A percentile compares a stretch with the other conserved stretches of the same genome.
phyloP scores from a whole-genome alignment of 2,113 vertebrate species.

The Corapipo altera region DNA sequence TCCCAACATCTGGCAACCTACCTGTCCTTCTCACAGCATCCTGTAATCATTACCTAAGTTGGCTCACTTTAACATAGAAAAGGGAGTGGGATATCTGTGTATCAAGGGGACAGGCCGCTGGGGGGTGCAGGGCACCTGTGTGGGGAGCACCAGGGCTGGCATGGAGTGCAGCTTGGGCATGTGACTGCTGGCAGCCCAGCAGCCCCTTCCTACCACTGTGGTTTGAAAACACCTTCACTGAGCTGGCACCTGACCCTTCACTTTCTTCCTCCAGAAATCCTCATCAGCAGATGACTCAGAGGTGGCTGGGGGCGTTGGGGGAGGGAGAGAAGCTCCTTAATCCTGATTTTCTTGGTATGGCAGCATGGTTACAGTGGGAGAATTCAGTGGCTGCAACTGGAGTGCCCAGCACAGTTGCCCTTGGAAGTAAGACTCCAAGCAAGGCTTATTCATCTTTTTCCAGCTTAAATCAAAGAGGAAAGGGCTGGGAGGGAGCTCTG shows the following conservation, averaged over 20 bases:
- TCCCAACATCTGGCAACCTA: neutral
- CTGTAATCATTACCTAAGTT: neutral
- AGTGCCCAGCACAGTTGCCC: neutral
- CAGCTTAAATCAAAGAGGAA: neutral
- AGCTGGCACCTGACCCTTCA: neutral
- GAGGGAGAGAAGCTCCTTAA: neutral
- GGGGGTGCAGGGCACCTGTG: too few species aligned
- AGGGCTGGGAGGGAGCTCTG: neutral
- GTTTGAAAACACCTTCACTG: neutral
- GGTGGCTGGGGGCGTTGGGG: too few species aligned
- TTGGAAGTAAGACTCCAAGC: neutral
- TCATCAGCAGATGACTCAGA: neutral
- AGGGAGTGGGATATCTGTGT: neutral
- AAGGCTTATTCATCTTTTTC: neutral
- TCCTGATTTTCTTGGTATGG: neutral
- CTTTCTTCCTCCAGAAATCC: neutral
- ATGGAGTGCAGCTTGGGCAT: neutral
- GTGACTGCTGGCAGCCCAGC: neutral
- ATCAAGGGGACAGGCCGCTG: neutral
- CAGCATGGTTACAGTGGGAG: rapidly evolving
- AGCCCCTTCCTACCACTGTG: rapidly evolving
- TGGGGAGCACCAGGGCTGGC: too few species aligned
- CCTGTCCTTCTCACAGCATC: neutral
- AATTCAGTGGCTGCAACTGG: neutral
- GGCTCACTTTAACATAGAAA: neutral